Percentiles rank a stretch among this genome's conserved stretches.
Evolutionary conservation across 1,140 invertebrate genomes (phyloP).

Genomic region (Trichonephila clavata): DNA sequence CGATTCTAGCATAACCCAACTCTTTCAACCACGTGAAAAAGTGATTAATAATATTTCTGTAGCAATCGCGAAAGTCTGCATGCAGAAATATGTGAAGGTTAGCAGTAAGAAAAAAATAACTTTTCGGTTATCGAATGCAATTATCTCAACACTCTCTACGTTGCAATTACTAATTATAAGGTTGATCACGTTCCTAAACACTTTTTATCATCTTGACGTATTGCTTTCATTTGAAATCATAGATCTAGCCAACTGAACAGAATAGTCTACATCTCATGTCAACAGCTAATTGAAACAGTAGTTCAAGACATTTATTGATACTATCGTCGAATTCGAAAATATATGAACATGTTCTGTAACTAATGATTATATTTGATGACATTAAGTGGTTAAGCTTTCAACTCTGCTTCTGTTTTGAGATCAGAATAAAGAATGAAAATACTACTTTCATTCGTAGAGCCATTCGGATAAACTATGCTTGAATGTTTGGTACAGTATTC

Average conservation of each 20-base stretch:
- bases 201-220: not conserved
- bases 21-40: not conserved
- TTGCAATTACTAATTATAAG: constrained; percentile 12
- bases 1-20: not conserved
- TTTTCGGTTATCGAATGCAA: constrained; percentile 37
- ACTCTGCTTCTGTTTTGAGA: no score
- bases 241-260: not conserved
- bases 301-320: not conserved
- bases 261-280: not conserved
- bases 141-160: constrained; percentile 13
- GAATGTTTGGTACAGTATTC: no score
- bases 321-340: no score
- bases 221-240: constrained; percentile 24
- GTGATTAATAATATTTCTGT: constrained; percentile 2
- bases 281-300: not conserved
- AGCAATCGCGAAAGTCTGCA: not conserved
- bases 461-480: no score
- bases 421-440: no score
- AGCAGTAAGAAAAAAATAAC: not conserved
- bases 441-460: no score
- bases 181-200: constrained; percentile 40
- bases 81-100: constrained; percentile 27
- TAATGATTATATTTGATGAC: no score
- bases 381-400: no score
- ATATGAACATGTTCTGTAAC: no score